phyloP scores from a whole-genome alignment of 2,888 invertebrate genomes.

The Campoletis raptor region DNA sequence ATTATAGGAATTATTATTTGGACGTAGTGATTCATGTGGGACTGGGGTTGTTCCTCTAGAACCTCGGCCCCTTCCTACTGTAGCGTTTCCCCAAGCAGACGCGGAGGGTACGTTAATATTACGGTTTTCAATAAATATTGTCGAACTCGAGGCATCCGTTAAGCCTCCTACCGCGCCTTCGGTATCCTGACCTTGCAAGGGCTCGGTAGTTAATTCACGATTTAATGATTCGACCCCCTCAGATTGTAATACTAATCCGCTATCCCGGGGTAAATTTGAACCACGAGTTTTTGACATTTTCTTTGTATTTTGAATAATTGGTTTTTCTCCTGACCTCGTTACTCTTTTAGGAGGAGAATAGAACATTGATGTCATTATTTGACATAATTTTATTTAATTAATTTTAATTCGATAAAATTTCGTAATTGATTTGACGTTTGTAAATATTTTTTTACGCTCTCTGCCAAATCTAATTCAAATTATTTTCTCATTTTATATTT shows the following conservation, averaged over 20 bases:
- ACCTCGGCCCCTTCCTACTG: constrained; percentile 3
- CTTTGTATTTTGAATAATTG: neutral
- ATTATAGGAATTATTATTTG: neutral
- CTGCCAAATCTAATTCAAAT: neutral
- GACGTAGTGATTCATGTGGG: neutral
- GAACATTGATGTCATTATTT: constrained; percentile 11
- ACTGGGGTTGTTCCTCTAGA: neutral
- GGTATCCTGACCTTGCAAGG: neutral
- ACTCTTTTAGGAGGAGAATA: constrained; percentile 2
- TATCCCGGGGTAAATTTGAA: neutral
- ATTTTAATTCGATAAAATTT: neutral
- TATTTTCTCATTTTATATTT: too few species aligned
- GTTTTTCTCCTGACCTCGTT: constrained; percentile 11
- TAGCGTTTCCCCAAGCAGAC: neutral
- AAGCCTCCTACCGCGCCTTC: neutral
- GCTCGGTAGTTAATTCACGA: neutral
- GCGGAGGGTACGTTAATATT: neutral
- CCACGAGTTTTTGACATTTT: neutral
- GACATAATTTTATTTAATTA: neutral
- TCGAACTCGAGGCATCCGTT: too few species aligned
- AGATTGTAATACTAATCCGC: neutral
- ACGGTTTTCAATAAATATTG: neutral
- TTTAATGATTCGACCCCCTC: neutral
- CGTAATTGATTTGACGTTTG: too few species aligned
- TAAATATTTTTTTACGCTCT: too few species aligned